Conservation (phyloP, 2,888 invertebrate species). For the Parnassius orleans region DNA sequence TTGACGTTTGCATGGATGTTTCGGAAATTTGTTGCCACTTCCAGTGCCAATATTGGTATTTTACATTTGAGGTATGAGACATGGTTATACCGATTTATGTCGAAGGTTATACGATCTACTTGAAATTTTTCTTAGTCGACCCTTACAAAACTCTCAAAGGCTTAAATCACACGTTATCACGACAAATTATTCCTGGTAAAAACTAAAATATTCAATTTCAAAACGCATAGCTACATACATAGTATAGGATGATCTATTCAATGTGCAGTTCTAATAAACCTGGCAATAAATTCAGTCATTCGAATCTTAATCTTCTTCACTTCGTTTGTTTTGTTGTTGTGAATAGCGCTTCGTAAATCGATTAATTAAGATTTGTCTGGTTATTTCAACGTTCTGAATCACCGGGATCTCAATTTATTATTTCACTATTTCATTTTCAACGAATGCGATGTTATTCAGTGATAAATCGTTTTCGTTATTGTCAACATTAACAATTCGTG, state of each 20-base stretch:
- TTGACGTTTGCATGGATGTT: no score
- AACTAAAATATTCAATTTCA: no score
- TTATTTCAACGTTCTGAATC: slow-evolving; percentile 20
- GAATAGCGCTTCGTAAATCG: slow-evolving; percentile 20
- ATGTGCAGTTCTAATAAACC: slow-evolving; percentile 10
- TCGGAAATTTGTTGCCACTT: no score
- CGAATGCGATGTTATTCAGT: slow-evolving; percentile 9
- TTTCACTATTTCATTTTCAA: slow-evolving; percentile 16
- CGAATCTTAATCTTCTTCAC: slow-evolving; percentile 17
- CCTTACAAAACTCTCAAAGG: no score
- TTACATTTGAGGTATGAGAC: no score
- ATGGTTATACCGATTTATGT: no score
- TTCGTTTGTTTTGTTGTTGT: slow-evolving; percentile 19
- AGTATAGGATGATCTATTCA: slow-evolving; percentile 12
- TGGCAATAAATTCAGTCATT: slow-evolving; percentile 14
- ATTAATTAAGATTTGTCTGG: slow-evolving; percentile 30
- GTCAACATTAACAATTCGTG: not conserved
- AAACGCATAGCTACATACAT: no score
- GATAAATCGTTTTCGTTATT: slow-evolving; percentile 3
- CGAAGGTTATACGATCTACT: no score
- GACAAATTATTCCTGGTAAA: no score
- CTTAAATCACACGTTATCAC: no score
- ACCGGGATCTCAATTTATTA: slow-evolving; percentile 6
- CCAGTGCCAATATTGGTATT: no score
- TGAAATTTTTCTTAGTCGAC: no score